phyloP scores from a whole-genome alignment of 2,797 vertebrate genomes.

The Nyctalus aviator region DNA sequence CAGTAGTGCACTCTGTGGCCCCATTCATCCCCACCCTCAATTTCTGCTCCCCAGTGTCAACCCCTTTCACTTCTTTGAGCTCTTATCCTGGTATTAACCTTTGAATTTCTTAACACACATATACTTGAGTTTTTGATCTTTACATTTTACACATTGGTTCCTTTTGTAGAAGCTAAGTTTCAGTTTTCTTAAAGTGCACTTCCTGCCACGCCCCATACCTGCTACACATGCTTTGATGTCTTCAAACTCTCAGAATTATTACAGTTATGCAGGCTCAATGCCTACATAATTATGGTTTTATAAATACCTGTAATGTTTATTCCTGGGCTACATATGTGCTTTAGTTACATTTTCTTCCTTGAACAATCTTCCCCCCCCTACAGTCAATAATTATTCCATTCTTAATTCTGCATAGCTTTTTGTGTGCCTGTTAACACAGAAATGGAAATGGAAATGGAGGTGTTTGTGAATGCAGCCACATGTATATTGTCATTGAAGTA shows the following conservation, averaged over 20 bases:
- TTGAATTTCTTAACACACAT: background rate
- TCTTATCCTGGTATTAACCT: conserved; percentile 4
- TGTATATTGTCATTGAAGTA: background rate
- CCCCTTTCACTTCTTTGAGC: background rate
- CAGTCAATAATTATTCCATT: conserved; percentile 11
- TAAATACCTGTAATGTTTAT: conserved; percentile 17
- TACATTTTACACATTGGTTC: conserved; percentile 8
- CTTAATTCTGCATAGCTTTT: conserved; percentile 36
- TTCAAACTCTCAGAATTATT: background rate
- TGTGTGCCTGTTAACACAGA: background rate
- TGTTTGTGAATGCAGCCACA: background rate
- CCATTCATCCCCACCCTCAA: background rate
- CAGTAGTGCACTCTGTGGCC: background rate
- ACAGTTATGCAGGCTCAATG: background rate
- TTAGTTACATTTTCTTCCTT: conserved; percentile 22
- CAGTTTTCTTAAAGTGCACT: background rate
- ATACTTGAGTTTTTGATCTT: background rate
- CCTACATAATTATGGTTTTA: background rate
- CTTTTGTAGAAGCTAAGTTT: background rate
- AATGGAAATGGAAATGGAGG: background rate
- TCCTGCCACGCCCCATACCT: background rate
- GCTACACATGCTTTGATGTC: background rate
- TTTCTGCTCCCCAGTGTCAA: background rate
- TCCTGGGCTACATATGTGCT: background rate
- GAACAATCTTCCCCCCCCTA: background rate